phyloP scores from a whole-genome alignment of 2,888 invertebrate species.

The Drosophila niveifrons region DNA sequence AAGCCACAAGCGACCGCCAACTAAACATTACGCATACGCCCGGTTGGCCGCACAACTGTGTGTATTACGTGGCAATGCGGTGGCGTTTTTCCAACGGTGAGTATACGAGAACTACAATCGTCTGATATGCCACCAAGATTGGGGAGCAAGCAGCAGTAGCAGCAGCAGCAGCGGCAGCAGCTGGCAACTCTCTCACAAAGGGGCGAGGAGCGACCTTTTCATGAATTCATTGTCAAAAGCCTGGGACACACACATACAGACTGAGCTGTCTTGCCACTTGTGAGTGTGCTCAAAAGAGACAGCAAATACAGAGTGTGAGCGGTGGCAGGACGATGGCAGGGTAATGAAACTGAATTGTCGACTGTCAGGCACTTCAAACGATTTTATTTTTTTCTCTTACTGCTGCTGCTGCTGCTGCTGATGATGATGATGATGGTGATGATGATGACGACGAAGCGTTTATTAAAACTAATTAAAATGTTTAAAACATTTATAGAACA shows the following conservation, averaged over 20 bases:
- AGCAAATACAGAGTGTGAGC: neutral
- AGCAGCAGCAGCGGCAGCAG: slow-evolving; percentile 51
- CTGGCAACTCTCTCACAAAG: slow-evolving; percentile 69
- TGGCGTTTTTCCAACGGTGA: slow-evolving; percentile 14
- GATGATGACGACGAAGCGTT: slow-evolving; percentile 56
- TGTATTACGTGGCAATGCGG: slow-evolving; percentile 55
- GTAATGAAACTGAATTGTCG: slow-evolving; percentile 56
- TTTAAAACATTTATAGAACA: slow-evolving; percentile 80
- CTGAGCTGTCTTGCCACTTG: slow-evolving; percentile 3
- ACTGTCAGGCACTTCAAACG: slow-evolving; percentile 66
- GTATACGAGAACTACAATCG: neutral
- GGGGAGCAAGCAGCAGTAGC: neutral
- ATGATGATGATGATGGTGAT: too few species aligned
- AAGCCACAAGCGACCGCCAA: slow-evolving; percentile 41
- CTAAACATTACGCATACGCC: slow-evolving; percentile 68
- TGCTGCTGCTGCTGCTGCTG: too few species aligned
- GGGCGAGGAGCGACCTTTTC: slow-evolving; percentile 60
- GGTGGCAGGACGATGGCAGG: neutral
- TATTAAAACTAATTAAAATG: slow-evolving; percentile 81
- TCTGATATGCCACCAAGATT: neutral
- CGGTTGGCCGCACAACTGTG: slow-evolving; percentile 53
- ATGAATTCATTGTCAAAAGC: slow-evolving; percentile 72
- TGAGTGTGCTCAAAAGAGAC: neutral
- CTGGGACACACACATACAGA: slow-evolving; percentile 12
- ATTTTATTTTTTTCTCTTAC: slow-evolving; percentile 34